Percentiles rank a stretch among this genome's conserved stretches.
Evolutionary conservation across 2,113 vertebrate genomes (phyloP).

Genomic region (Patagioenas fasciata): DNA sequence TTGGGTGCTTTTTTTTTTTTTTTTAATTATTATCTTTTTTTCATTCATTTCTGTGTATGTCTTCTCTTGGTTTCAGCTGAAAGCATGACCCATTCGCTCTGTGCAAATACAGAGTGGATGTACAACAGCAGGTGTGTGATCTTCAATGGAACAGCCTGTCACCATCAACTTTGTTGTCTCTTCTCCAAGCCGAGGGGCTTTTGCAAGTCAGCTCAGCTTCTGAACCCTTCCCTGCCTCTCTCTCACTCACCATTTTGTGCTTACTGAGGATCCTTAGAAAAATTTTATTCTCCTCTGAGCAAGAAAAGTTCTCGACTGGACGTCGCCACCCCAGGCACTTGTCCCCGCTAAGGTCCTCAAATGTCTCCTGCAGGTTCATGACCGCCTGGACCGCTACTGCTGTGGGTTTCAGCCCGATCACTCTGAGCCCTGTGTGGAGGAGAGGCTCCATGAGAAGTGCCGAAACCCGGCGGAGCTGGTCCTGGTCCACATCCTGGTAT

Average conservation of each 20-base stretch:
- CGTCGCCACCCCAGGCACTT: fast-evolving
- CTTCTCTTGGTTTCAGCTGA: background rate
- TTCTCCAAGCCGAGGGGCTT: background rate
- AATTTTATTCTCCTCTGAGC: background rate
- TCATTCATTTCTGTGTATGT: fast-evolving
- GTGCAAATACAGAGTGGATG: background rate
- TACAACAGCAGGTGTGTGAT: background rate
- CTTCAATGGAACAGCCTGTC: background rate
- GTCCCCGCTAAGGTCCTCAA: background rate
- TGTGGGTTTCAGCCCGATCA: slow-evolving; percentile 89
- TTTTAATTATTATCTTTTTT: too few species aligned
- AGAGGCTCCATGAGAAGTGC: slow-evolving; percentile 86
- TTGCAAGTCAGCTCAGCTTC: background rate
- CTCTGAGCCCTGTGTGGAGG: slow-evolving; percentile 86
- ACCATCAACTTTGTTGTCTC: background rate
- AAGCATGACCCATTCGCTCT: fast-evolving
- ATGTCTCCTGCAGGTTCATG: slow-evolving; percentile 81
- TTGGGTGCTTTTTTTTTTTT: background rate
- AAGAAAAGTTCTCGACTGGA: background rate
- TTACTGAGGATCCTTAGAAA: background rate
- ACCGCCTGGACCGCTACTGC: slow-evolving; percentile 92
- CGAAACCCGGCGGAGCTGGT: slow-evolving; percentile 77
- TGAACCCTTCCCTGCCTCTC: background rate
- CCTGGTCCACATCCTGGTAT: slow-evolving; percentile 94
- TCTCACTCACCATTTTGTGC: background rate